Conservation (phyloP, 1,140 invertebrate genomes). For the Hycleus phaleratus region DNA sequence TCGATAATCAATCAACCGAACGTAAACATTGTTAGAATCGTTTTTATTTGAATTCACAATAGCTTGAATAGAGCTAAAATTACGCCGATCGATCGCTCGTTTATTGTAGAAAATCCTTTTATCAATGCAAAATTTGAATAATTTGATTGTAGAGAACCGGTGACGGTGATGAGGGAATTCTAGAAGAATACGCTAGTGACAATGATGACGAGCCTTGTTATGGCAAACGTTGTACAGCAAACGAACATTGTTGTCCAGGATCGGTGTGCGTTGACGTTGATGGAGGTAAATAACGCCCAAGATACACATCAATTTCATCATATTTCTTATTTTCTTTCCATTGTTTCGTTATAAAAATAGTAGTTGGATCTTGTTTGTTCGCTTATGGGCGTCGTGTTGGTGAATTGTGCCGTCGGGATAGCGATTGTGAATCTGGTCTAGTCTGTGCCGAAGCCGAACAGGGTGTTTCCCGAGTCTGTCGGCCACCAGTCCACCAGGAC, state of each 20-base stretch:
- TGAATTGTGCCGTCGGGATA: conserved; percentile 63
- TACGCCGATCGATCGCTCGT: no score
- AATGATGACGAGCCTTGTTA: conserved; percentile 55
- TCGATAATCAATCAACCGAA: no score
- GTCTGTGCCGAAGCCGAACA: conserved; percentile 53
- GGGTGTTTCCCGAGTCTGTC: conserved; percentile 57
- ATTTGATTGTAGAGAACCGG: conserved; percentile 25
- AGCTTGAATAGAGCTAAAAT: not conserved
- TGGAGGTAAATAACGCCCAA: conserved; percentile 47
- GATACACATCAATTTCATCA: conserved; percentile 9
- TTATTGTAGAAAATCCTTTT: no score
- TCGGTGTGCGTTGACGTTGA: conserved; percentile 66
- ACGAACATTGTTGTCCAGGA: conserved; percentile 69
- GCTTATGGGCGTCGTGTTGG: conserved; percentile 64
- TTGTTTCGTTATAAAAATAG: conserved; percentile 31
- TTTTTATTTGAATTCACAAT: not conserved
- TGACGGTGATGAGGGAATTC: conserved; percentile 34
- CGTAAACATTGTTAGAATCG: not conserved
- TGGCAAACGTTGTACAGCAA: conserved; percentile 56
- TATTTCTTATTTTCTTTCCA: no score
- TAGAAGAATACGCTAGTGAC: conserved; percentile 36
- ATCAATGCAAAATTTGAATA: no score
- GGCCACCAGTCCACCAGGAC: conserved; percentile 61
- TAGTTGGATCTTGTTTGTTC: conserved; percentile 62
- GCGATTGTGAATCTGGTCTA: conserved; percentile 67